A percentile compares a stretch with the other conserved stretches of the same genome.
Evolutionary conservation across 2,797 vertebrate species (phyloP).

Genomic region (Tympanoctomys barrerae): DNA sequence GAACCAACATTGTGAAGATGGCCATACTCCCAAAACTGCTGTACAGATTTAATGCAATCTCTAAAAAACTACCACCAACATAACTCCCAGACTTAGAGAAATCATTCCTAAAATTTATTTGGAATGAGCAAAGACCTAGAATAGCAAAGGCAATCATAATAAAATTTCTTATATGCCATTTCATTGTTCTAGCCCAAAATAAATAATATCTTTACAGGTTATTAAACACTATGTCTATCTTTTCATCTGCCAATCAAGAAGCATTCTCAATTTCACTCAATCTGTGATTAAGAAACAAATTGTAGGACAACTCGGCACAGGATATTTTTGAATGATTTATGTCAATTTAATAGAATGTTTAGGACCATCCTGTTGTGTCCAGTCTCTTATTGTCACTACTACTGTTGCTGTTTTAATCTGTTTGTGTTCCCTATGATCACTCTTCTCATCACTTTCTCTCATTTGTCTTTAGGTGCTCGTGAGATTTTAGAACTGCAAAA

Average conservation of each 20-base stretch:
- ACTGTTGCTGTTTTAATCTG: neutral
- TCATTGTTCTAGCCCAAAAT: neutral
- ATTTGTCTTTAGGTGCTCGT: neutral
- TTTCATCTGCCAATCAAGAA: neutral
- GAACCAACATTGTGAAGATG: no score
- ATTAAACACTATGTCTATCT: neutral
- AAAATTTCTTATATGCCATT: neutral
- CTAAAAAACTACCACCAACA: no score
- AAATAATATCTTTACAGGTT: neutral
- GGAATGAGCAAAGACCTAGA: no score
- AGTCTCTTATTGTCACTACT: neutral
- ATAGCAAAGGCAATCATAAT: no score
- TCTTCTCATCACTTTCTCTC: neutral
- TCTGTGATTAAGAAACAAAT: slow-evolving; percentile 17
- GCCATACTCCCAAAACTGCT: no score
- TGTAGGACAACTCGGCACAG: neutral
- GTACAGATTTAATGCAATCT: no score
- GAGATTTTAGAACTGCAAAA: neutral
- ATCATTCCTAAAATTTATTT: no score
- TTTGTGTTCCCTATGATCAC: neutral
- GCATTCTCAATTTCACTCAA: neutral
- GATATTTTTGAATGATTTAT: slow-evolving; percentile 26
- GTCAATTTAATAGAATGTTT: neutral
- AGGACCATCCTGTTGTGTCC: neutral
- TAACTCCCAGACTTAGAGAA: no score